A percentile compares a stretch with the other conserved stretches of the same genome.
Evolutionary conservation across 2,888 invertebrate species (phyloP).

Genomic region (Caenorhabditis macrosperma): DNA sequence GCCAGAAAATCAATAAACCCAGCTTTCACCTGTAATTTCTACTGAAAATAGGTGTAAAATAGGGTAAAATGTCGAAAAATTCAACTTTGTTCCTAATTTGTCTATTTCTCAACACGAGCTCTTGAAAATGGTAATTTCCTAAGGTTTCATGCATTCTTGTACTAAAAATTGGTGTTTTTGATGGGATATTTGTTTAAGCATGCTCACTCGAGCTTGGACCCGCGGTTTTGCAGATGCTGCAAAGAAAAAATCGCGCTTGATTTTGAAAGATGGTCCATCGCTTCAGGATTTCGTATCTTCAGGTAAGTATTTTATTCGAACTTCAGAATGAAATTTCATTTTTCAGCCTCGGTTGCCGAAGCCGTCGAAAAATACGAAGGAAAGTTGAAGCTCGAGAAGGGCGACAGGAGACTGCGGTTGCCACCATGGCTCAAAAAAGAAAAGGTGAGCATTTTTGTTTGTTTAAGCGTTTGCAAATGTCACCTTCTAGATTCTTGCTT

Average conservation of each 20-base stretch:
- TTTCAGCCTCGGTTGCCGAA: conserved; percentile 61
- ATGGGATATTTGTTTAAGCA: conserved; percentile 39
- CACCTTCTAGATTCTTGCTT: conserved; percentile 54
- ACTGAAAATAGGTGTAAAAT: neutral
- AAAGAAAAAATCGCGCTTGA: conserved; percentile 45
- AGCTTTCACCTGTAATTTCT: neutral
- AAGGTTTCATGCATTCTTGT: neutral
- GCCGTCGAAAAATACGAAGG: conserved; percentile 68
- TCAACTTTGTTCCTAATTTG: conserved; percentile 16
- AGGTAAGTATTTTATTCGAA: conserved; percentile 40
- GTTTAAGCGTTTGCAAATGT: neutral
- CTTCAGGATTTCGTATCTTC: conserved; percentile 74
- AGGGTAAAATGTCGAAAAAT: neutral
- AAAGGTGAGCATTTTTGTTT: conserved; percentile 54
- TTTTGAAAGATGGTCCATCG: conserved; percentile 73
- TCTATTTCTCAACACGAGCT: conserved; percentile 43
- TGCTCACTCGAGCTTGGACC: conserved; percentile 55
- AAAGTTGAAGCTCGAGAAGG: conserved; percentile 72
- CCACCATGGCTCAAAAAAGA: conserved; percentile 80
- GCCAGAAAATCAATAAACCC: neutral
- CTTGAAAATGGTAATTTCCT: neutral
- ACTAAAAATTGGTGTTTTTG: neutral
- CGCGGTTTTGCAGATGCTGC: conserved; percentile 60
- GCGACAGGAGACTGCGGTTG: conserved; percentile 72
- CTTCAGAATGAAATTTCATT: neutral